Evolutionary conservation across 2,888 invertebrate species (phyloP).

Genomic region (Flexamia atlantica): DNA sequence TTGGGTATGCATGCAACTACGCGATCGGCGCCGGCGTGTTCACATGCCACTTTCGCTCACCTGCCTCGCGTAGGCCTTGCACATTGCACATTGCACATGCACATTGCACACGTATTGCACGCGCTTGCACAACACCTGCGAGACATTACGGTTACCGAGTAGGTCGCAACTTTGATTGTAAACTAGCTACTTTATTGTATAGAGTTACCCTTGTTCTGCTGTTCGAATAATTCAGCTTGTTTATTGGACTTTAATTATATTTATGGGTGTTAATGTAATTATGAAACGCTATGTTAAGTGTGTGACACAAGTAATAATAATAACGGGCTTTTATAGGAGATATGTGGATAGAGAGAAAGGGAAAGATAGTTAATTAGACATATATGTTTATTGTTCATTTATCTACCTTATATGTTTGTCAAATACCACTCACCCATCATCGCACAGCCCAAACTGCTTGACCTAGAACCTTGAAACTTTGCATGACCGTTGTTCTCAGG

Average conservation of each 20-base stretch:
- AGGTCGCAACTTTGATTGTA: background rate
- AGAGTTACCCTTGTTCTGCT: too few species aligned
- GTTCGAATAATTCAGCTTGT: background rate
- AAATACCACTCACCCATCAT: too few species aligned
- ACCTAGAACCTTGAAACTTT: too few species aligned
- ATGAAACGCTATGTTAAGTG: too few species aligned
- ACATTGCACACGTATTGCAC: conserved; percentile 12
- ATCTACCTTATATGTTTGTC: too few species aligned
- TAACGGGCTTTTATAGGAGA: too few species aligned
- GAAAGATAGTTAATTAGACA: too few species aligned
- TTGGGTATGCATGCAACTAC: background rate
- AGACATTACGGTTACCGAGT: background rate
- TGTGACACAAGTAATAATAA: too few species aligned
- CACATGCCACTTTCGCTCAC: conserved; percentile 20
- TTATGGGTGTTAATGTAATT: background rate
- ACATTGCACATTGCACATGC: conserved; percentile 13
- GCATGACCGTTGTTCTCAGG: too few species aligned
- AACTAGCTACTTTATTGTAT: conserved; percentile 6
- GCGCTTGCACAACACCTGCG: conserved; percentile 18
- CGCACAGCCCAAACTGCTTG: too few species aligned
- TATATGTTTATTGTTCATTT: too few species aligned
- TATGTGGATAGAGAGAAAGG: too few species aligned
- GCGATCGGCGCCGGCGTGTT: conserved; percentile 8
- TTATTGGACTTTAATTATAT: background rate
- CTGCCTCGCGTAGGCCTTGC: conserved; percentile 30